A percentile compares a stretch with the other conserved stretches of the same genome.
These are phyloP conservation scores for Glandiceps talaboti DNA, from an alignment of 53 echinoderm and acorn worm species.

Conservation along the genomic window DNA sequence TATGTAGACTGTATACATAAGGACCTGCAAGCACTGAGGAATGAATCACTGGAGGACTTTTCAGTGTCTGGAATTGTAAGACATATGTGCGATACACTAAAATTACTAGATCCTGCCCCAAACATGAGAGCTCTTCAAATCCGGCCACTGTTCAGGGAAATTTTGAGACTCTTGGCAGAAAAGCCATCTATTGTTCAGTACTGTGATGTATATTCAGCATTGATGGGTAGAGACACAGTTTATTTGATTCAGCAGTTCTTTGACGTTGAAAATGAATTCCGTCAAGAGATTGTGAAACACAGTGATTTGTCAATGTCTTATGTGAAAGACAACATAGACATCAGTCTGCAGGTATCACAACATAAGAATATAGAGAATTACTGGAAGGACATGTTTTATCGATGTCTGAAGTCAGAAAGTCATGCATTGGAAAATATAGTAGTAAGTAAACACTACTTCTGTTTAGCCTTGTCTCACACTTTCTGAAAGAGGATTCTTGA, in stretches of 20 bases:
- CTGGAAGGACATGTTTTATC: conserved; percentile 60
- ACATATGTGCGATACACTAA: conserved; percentile 29
- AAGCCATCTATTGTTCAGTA: conserved; percentile 12
- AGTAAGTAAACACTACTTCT: conserved; percentile 40
- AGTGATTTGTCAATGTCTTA: not conserved
- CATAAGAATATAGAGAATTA: conserved; percentile 43
- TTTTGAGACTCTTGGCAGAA: conserved; percentile 26
- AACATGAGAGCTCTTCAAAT: conserved; percentile 26
- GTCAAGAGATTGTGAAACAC: conserved; percentile 3
- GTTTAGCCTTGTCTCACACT: no score
- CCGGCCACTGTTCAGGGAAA: conserved; percentile 35
- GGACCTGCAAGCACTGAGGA: conserved; percentile 8
- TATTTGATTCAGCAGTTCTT: conserved; percentile 26
- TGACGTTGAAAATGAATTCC: conserved; percentile 16
- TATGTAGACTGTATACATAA: conserved; percentile 42
- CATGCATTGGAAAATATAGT: conserved; percentile 61
- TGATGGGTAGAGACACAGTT: conserved; percentile 28
- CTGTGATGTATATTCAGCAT: conserved; percentile 20
- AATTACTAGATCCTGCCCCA: conserved; percentile 36
- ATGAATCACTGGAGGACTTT: not conserved
- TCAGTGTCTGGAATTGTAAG: conserved; percentile 13
- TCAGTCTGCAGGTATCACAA: conserved; percentile 35
- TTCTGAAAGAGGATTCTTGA: no score
- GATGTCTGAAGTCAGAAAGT: conserved; percentile 27
- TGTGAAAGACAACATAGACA: conserved; percentile 20